A percentile compares a stretch with the other conserved stretches of the same genome.
Conservation (phyloP, 2,113 vertebrate genomes). For the Helogale parvula region DNA sequence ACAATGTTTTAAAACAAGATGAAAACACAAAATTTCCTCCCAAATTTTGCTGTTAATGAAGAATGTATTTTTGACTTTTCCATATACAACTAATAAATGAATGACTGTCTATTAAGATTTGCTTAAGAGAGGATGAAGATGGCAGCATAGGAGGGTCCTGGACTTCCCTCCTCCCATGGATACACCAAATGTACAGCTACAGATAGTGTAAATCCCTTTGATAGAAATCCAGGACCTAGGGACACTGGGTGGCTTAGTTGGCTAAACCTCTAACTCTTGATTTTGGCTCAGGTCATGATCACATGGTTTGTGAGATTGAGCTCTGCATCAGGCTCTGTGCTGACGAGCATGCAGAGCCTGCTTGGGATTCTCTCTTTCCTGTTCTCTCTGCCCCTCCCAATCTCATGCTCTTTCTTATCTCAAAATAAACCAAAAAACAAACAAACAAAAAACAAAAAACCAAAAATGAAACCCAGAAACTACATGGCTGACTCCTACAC, state of each 20-base stretch:
- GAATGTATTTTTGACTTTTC: neutral
- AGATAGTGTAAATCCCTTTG: neutral
- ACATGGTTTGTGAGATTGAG: too few species aligned
- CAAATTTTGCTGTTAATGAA: neutral
- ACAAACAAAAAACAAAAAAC: too few species aligned
- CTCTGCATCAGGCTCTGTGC: too few species aligned
- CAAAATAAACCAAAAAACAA: too few species aligned
- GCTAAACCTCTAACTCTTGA: too few species aligned
- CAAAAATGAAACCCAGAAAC: too few species aligned
- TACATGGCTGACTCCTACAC: neutral
- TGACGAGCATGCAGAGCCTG: too few species aligned
- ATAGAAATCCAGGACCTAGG: neutral
- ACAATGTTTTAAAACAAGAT: neutral
- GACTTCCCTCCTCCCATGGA: neutral
- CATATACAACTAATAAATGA: neutral
- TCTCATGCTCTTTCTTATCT: too few species aligned
- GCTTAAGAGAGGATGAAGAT: neutral
- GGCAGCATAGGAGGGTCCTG: neutral
- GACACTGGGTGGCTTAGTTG: too few species aligned
- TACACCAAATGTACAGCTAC: neutral
- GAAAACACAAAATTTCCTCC: neutral
- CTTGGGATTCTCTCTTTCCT: too few species aligned
- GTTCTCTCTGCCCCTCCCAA: too few species aligned
- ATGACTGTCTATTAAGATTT: neutral
- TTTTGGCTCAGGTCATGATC: too few species aligned